phyloP scores from a whole-genome alignment of 2,888 invertebrate genomes.

The Erebia epiphron region DNA sequence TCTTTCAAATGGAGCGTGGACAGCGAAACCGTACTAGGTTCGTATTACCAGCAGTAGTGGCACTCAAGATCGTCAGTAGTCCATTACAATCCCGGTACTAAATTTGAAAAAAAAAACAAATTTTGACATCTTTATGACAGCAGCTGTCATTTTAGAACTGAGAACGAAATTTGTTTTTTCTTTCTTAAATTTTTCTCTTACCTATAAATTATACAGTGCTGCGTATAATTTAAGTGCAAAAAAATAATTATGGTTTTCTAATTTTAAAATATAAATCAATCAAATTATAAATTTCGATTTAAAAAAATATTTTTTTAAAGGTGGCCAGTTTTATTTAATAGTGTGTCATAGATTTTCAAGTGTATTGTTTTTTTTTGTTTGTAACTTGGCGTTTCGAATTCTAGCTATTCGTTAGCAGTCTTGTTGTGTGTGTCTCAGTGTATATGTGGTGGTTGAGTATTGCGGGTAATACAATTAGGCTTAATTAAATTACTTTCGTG shows the following conservation, averaged over 20 bases:
- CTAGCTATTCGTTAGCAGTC: neutral
- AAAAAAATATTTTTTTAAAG: neutral
- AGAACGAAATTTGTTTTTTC: slow-evolving; percentile 11
- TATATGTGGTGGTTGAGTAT: slow-evolving; percentile 53
- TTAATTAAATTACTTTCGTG: slow-evolving; percentile 74
- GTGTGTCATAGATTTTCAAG: neutral
- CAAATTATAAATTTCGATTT: neutral
- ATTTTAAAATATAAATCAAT: neutral
- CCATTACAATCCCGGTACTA: slow-evolving; percentile 43
- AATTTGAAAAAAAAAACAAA: slow-evolving; percentile 33
- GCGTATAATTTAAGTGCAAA: neutral
- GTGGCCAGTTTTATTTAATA: neutral
- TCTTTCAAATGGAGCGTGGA: slow-evolving; percentile 61
- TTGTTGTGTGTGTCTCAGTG: slow-evolving; percentile 31
- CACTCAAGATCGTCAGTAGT: slow-evolving; percentile 68
- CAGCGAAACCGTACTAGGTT: slow-evolving; percentile 58
- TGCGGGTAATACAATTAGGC: slow-evolving; percentile 75
- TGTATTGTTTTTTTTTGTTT: neutral
- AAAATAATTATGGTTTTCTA: neutral
- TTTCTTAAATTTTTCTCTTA: neutral
- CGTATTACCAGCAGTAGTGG: slow-evolving; percentile 61
- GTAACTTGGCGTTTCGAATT: neutral
- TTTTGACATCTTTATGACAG: slow-evolving; percentile 8
- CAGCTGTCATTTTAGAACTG: slow-evolving; percentile 25
- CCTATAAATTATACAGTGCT: neutral